phyloP scores from a whole-genome alignment of 1,140 invertebrate species.

The Trichonephila inaurata region DNA sequence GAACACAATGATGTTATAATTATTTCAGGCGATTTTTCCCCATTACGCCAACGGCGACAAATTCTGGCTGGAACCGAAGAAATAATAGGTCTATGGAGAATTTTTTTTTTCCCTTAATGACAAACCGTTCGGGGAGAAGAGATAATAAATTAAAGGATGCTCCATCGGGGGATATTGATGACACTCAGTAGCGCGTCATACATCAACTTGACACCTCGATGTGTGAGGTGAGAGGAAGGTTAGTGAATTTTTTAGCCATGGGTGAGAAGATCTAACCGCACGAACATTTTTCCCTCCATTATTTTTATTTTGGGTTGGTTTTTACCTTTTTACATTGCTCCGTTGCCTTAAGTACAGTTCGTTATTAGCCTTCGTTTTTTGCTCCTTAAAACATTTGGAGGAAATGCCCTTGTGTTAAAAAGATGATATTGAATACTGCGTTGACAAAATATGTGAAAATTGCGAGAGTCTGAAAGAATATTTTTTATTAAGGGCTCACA shows the following conservation, averaged over 20 bases:
- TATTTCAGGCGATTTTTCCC: not conserved
- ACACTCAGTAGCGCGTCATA: slow-evolving; percentile 13
- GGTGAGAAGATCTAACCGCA: slow-evolving; percentile 5
- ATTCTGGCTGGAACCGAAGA: not conserved
- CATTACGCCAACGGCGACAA: not conserved
- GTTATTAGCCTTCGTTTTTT: no score
- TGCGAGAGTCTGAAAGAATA: no score
- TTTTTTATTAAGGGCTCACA: no score
- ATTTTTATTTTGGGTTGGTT: no score
- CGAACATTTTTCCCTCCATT: no score
- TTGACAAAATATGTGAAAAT: no score
- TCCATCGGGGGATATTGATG: slow-evolving; percentile 82
- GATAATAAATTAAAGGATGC: slow-evolving; percentile 6
- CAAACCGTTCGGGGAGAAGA: no score
- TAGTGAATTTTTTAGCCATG: not conserved
- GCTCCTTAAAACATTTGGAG: no score
- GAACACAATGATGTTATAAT: slow-evolving; percentile 24
- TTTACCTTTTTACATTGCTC: not conserved
- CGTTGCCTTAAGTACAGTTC: no score
- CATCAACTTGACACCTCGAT: slow-evolving; percentile 48
- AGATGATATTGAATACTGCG: no score
- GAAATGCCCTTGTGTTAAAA: no score
- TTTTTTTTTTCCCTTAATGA: not conserved
- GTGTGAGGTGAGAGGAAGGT: slow-evolving; percentile 46
- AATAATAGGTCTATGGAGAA: not conserved